Evolutionary conservation across 2,888 invertebrate species (phyloP), one percentile per base, ranked within the genome.

Genomic region (Tetragonula carbonaria): DNA sequence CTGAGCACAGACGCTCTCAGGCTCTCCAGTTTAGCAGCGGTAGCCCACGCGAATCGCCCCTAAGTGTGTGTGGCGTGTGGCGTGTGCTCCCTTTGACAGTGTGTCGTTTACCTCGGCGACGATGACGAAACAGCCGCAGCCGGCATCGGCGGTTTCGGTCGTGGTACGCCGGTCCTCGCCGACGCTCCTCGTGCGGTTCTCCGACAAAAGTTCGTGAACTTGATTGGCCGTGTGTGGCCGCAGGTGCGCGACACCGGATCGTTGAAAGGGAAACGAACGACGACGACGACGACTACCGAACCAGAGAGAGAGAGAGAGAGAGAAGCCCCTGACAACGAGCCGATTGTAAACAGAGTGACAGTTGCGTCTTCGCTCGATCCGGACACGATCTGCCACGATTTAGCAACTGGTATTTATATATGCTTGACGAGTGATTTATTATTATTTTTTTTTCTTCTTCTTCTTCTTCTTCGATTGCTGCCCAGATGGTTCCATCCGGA

Each of bases 41-140:
- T 89, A 83, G 89, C 86, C 89, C 88, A 89, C 89, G 87, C 88
- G 88, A 89, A 89, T 87, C 85, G 85, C 84, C 84, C 11, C 45
- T 28, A 28, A 8, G 45, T 11, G 45, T 45, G 38, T 38, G 38
- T 38, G 28, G 28, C 28, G 28, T 38, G 38, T 8, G 38, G 38
- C 8, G 38, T 71, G 74, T 73, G 66, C 78, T 71, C 71, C 78
- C 74, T 81, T 72, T 75, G 72, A 74, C 79, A 72, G 55, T 38
- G 79, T 63, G 78, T 76, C 83, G 80, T 85, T 87, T 76, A 81
- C 84, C 79, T 85, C 65, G 73, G n/a, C 8, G 67, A 59, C 57
- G 68, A 83, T 74, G 85, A 74, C 74, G 74, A 73, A 79, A 82
- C 57, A 8, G 53, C 13, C 18, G 11, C 13, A 18, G n/a, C 71